Evolutionary conservation across 1,140 invertebrate genomes (phyloP).

Genomic region (Ceratina australensis): DNA sequence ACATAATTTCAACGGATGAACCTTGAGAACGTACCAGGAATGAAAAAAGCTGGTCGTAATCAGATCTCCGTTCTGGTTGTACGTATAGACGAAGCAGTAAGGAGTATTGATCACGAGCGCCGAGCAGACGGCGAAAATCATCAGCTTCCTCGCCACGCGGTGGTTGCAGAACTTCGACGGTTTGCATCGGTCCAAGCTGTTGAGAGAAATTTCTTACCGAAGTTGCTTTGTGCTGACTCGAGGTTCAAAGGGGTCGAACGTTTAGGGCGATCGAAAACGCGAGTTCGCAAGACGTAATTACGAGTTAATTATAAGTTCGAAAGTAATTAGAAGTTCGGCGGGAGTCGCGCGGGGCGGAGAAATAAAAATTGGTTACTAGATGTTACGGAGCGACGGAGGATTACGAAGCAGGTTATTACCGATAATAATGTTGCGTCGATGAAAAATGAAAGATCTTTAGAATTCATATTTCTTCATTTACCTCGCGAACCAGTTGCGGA

Average conservation of each 20-base stretch:
- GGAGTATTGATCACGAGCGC: conserved; percentile 67
- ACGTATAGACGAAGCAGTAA: conserved; percentile 72
- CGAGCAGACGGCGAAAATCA: conserved; percentile 57
- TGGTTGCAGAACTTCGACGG: conserved; percentile 67
- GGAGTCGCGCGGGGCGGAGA: no score
- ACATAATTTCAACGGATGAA: no score
- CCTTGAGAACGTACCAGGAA: background rate
- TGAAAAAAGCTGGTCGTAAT: conserved; percentile 62
- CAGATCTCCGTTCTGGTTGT: conserved; percentile 56
- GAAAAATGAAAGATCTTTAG: background rate
- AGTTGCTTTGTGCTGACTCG: no score
- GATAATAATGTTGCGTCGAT: background rate
- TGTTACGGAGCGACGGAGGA: background rate
- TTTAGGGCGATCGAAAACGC: background rate
- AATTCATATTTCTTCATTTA: no score
- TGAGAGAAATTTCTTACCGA: conserved; percentile 14
- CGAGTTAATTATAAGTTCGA: conserved; percentile 19
- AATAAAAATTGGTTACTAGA: background rate
- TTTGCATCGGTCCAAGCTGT: conserved; percentile 61
- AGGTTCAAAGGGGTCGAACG: background rate
- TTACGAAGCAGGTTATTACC: background rate
- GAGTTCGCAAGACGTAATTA: background rate
- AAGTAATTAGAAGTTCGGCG: no score
- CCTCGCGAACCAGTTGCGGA: no score
- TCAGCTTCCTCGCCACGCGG: conserved; percentile 61